phyloP scores from a whole-genome alignment of 2,797 vertebrate genomes.

The Garrulus glandarius region DNA sequence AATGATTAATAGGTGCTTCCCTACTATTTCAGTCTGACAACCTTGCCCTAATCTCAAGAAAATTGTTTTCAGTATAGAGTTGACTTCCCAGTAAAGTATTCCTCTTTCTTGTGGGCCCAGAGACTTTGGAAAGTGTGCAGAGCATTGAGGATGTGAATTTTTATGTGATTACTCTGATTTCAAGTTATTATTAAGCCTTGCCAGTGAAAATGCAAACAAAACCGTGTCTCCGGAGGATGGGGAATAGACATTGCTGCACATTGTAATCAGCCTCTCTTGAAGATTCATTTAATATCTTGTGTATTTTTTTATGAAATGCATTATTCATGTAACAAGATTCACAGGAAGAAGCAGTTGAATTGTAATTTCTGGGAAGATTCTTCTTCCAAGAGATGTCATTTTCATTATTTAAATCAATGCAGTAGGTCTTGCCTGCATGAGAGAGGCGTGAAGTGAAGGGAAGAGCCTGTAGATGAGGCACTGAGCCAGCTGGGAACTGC shows the following conservation, averaged over 20 bases:
- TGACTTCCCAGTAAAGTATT: conserved; percentile 21
- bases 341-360: conserved; percentile 51
- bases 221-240: background rate
- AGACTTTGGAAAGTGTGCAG: conserved; percentile 18
- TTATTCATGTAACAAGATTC: conserved; percentile 64
- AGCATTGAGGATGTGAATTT: conserved; percentile 32
- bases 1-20: background rate
- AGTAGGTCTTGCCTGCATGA: conserved; percentile 16
- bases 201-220: conserved; percentile 67
- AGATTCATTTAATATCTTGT: conserved; percentile 61
- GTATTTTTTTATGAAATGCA: conserved; percentile 58
- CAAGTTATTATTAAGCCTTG: conserved; percentile 60
- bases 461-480: conserved; percentile 11
- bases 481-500: background rate
- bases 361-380: conserved; percentile 60
- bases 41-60: background rate
- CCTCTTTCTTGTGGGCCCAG: background rate
- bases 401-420: conserved; percentile 63
- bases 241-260: conserved; percentile 35
- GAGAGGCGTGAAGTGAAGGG: background rate
- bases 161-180: conserved; percentile 60
- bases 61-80: background rate
- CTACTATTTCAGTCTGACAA: background rate
- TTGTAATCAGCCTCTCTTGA: conserved; percentile 63
- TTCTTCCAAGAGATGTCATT: conserved; percentile 33